Evolutionary conservation across 2,888 invertebrate genomes (phyloP).

Genomic region (Limnephilus rhombicus): DNA sequence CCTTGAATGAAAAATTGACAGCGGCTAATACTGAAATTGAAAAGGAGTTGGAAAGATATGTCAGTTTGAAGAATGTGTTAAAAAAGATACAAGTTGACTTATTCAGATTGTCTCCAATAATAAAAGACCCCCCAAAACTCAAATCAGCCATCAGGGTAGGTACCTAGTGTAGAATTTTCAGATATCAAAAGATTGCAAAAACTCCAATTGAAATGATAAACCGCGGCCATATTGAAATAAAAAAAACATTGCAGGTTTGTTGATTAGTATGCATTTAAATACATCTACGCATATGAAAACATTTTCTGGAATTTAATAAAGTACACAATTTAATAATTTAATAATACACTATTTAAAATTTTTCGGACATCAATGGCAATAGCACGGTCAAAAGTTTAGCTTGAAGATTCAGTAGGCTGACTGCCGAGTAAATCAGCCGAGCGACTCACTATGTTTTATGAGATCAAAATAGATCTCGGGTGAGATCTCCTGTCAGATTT

Average conservation of each 20-base stretch:
- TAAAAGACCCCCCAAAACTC: conserved; percentile 85
- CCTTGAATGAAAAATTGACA: conserved; percentile 86
- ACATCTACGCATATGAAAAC: too few species aligned
- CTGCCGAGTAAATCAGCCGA: background rate
- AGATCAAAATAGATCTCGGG: too few species aligned
- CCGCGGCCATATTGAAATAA: background rate
- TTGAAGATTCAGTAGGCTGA: background rate
- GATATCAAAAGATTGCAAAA: background rate
- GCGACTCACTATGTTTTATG: too few species aligned
- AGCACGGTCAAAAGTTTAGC: background rate
- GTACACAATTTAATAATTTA: too few species aligned
- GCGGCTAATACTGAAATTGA: conserved; percentile 85
- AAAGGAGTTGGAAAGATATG: conserved; percentile 80
- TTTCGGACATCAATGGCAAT: too few species aligned
- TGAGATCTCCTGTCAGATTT: too few species aligned
- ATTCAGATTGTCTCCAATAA: conserved; percentile 86
- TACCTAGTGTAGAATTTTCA: background rate
- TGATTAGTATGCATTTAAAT: too few species aligned
- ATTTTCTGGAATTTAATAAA: background rate
- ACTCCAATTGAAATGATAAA: background rate
- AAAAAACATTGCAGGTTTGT: too few species aligned
- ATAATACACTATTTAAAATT: background rate
- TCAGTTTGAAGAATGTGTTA: conserved; percentile 80
- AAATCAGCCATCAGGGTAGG: conserved; percentile 78
- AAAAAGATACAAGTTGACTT: conserved; percentile 89